Evolutionary conservation across 2,113 vertebrate species (phyloP).

Genomic region (Aegypius monachus): DNA sequence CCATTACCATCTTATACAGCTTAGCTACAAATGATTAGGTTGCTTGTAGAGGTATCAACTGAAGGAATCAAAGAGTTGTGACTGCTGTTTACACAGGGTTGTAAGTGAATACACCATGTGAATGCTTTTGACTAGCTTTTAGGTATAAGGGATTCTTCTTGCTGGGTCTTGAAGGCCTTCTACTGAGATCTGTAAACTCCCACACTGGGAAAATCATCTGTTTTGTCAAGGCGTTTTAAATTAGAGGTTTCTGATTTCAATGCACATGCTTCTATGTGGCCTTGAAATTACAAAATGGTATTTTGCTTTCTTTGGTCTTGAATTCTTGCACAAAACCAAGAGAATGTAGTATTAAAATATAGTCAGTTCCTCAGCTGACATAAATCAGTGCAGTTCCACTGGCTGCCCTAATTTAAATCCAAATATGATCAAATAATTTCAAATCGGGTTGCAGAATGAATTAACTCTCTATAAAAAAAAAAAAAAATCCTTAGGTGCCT

Average conservation of each 20-base stretch:
- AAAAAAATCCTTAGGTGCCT: background rate
- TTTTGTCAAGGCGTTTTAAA: background rate
- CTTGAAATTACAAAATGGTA: background rate
- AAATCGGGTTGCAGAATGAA: background rate
- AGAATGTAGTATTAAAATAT: background rate
- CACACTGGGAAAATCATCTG: background rate
- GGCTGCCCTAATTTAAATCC: background rate
- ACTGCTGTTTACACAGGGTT: background rate
- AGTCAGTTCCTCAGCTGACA: conserved; percentile 21
- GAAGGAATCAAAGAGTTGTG: background rate
- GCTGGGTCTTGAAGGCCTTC: background rate
- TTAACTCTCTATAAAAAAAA: background rate
- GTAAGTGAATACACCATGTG: background rate
- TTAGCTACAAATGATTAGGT: background rate
- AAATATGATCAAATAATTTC: conserved; percentile 4
- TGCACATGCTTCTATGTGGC: background rate
- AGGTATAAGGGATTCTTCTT: background rate
- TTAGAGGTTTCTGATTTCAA: background rate
- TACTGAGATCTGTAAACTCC: background rate
- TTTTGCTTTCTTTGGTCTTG: background rate
- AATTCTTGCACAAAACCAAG: background rate
- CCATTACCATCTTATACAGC: background rate
- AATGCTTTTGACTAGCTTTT: background rate
- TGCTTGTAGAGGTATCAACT: background rate
- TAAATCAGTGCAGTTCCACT: background rate